Evolutionary conservation across 2,797 vertebrate species (phyloP).

Genomic region (Myotis myotis): DNA sequence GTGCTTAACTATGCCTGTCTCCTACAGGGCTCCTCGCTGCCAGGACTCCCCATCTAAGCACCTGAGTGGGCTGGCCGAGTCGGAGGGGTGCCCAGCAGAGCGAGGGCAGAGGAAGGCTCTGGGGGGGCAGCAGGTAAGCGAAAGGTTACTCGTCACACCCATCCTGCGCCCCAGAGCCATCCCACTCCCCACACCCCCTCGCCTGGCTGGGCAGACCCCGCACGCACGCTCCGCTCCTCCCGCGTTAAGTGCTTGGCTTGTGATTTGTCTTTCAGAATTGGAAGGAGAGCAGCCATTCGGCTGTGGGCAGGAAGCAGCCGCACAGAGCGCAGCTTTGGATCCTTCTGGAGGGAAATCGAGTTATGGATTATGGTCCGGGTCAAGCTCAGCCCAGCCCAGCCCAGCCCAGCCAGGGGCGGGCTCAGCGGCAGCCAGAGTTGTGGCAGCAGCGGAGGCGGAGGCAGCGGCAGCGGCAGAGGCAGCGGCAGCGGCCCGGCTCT

Average conservation of each 20-base stretch:
- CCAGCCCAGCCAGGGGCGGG: slow-evolving; percentile 76
- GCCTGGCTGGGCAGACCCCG: slow-evolving; percentile 32
- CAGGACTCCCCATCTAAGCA: slow-evolving; percentile 80
- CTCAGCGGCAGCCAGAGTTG: slow-evolving; percentile 71
- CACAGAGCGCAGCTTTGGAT: slow-evolving; percentile 83
- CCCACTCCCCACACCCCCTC: slow-evolving; percentile 45
- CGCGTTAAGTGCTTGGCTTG: slow-evolving; percentile 77
- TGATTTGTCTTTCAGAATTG: slow-evolving; percentile 83
- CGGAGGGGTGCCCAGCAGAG: slow-evolving; percentile 76
- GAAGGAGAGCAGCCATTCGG: slow-evolving; percentile 82
- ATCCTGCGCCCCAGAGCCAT: slow-evolving; percentile 55
- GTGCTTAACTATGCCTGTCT: slow-evolving; percentile 87
- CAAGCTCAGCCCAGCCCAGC: slow-evolving; percentile 79
- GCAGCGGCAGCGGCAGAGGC: too few species aligned
- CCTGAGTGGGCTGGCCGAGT: slow-evolving; percentile 76
- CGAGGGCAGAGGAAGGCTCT: slow-evolving; percentile 78
- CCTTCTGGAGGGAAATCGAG: slow-evolving; percentile 85
- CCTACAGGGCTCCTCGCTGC: slow-evolving; percentile 84
- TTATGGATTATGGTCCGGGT: slow-evolving; percentile 89
- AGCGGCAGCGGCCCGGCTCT: slow-evolving; percentile 88
- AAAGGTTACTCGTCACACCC: slow-evolving; percentile 71
- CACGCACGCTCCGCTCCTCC: slow-evolving; percentile 4
- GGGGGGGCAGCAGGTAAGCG: slow-evolving; percentile 83
- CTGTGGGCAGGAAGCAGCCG: slow-evolving; percentile 82
- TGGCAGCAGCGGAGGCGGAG: slow-evolving; percentile 51